Evolutionary conservation across 2,113 vertebrate genomes (phyloP), one percentile per base, ranked within the genome.

Genomic region (Ceyx margarethae): DNA sequence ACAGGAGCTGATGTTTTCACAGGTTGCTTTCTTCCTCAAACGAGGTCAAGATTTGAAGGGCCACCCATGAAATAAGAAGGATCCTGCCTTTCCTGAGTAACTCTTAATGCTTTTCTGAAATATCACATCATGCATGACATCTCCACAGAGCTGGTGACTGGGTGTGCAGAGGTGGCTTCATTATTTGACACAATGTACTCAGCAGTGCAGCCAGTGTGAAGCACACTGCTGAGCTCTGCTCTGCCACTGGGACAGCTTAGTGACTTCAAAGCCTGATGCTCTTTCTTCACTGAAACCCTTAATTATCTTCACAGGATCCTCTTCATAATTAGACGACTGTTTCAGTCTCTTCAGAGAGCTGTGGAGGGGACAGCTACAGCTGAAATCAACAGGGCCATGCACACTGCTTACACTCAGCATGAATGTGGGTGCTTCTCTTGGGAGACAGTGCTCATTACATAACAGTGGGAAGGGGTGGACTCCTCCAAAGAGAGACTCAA

Each of bases 1-100:
- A 78, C 81, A 93, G 85, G 48, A 90, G 89, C 64, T 82, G 84
- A 65, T 85, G 94, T 93, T 91, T 83, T 80, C 77, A 73, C 91
- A 62, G 68, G 78, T 78, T 92, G 75, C 46, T 82, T 89, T 76
- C 74, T 54, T 89, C 84, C 78, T 95, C 81, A 73, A 91, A 68
- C 0, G 0, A 72, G 58, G 75, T 89, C 79, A 61, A 85, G 84
- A 62, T 88, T 60, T 85, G 56, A 93, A 82, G 75, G 51, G 81
- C 68, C 2, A 8, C 71, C 71, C 62, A 85, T 71, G 56, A 85
- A 92, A 80, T 56, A 25, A 82, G 50, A 51, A 89, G 29, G 35
- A 64, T 77, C 72, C 51, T 67, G 50, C 45, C 71, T 66, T 82
- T 77, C 75, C 75, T 20, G 51, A 11, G 7, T 23, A 85, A 74